Evolutionary conservation across 2,797 vertebrate species (phyloP).

Genomic region (Syngnathus rostellatus): DNA sequence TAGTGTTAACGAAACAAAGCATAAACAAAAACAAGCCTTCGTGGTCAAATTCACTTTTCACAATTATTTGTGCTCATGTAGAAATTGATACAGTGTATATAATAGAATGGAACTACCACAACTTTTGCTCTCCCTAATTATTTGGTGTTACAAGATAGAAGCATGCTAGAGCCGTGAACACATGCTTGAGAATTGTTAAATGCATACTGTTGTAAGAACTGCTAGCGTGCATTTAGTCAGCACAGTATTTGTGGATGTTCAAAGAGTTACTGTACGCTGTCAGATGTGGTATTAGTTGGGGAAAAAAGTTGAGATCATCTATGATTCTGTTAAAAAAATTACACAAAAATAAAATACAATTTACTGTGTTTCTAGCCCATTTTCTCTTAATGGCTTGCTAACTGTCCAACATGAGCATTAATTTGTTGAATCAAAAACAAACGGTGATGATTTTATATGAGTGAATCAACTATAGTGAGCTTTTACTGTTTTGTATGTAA

Average conservation of each 20-base stretch:
- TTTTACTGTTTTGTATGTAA: neutral
- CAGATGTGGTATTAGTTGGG: neutral
- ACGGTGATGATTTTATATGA: neutral
- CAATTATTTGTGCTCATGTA: neutral
- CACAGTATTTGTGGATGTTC: neutral
- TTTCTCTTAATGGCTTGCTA: neutral
- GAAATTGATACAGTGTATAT: neutral
- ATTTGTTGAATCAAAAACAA: neutral
- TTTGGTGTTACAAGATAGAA: neutral
- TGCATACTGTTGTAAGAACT: neutral
- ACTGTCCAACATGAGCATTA: neutral
- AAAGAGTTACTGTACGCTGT: neutral
- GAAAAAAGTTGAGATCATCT: neutral
- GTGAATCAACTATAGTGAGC: neutral
- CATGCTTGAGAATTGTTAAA: neutral
- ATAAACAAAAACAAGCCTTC: no score
- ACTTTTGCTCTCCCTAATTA: neutral
- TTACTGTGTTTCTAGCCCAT: neutral
- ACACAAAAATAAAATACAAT: neutral
- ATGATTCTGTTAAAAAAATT: neutral
- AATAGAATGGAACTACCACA: neutral
- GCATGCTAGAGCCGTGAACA: neutral
- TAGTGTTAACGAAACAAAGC: neutral
- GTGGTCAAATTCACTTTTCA: neutral
- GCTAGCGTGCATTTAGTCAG: neutral